phyloP scores from a whole-genome alignment of 2,797 vertebrate genomes.

The Sphenodon punctatus region DNA sequence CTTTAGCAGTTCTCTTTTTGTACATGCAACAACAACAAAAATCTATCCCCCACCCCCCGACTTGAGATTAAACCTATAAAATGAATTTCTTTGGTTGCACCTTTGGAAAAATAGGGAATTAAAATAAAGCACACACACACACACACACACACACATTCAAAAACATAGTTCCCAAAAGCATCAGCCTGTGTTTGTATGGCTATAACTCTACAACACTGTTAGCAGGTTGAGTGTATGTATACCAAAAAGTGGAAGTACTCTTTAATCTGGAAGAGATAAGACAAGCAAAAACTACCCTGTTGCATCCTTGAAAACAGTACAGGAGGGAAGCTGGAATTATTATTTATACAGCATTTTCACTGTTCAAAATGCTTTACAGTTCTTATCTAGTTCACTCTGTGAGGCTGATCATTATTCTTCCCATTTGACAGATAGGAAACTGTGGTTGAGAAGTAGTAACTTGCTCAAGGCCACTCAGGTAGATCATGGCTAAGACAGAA shows the following conservation, averaged over 20 bases:
- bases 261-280: constrained; percentile 48
- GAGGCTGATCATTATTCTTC: no score
- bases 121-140: constrained; percentile 49
- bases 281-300: constrained; percentile 36
- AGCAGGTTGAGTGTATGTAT: constrained; percentile 61
- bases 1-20: neutral
- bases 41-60: neutral
- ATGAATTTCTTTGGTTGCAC: constrained; percentile 40
- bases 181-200: constrained; percentile 33
- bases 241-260: constrained; percentile 55
- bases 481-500: no score
- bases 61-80: constrained; percentile 2
- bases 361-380: no score
- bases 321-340: neutral
- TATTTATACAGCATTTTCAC: no score
- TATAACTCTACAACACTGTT: constrained; percentile 52
- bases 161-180: constrained; percentile 7
- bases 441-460: no score
- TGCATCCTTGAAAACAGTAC: constrained; percentile 49
- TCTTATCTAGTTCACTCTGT: no score
- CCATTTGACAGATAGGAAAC: no score
- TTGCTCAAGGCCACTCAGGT: no score
- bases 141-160: constrained; percentile 48
- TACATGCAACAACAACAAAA: neutral
- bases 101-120: constrained; percentile 39